A percentile compares a stretch with the other conserved stretches of the same genome.
Evolutionary conservation across 2,797 vertebrate genomes (phyloP).

Genomic region (Semotilus atromaculatus): DNA sequence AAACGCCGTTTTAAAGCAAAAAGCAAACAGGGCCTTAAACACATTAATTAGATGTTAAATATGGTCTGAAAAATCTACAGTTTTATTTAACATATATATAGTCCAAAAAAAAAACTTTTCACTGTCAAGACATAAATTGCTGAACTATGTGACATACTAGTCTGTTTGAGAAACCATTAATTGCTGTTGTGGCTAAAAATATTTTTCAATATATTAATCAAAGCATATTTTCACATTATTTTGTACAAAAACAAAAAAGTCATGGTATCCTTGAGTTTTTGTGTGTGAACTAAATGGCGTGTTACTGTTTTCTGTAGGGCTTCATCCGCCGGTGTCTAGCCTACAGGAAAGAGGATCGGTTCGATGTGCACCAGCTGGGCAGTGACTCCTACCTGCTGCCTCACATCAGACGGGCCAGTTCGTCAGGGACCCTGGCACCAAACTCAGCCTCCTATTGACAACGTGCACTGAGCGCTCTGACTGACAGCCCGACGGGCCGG

Average conservation of each 20-base stretch:
- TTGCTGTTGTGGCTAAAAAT: neutral
- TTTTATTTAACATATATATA: no score
- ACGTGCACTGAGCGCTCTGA: slow-evolving; percentile 65
- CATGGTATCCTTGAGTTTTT: neutral
- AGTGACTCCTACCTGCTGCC: slow-evolving; percentile 97
- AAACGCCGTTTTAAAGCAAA: no score
- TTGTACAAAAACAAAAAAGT: no score
- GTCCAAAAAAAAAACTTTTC: no score
- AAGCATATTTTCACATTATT: no score
- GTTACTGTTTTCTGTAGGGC: slow-evolving; percentile 74
- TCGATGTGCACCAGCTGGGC: slow-evolving; percentile 95
- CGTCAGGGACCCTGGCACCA: slow-evolving; percentile 93
- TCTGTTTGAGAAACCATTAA: neutral
- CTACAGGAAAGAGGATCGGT: slow-evolving; percentile 97
- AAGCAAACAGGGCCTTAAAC: no score
- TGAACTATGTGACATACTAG: neutral
- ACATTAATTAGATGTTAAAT: no score
- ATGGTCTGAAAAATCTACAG: no score
- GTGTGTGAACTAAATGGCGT: neutral
- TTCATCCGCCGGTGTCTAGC: slow-evolving; percentile 98
- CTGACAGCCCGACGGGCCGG: slow-evolving; percentile 63
- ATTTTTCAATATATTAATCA: neutral
- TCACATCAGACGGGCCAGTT: slow-evolving; percentile 98
- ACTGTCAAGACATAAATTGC: neutral
- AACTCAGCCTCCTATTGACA: slow-evolving; percentile 91